Percentiles rank a stretch among this genome's conserved stretches.
These are phyloP conservation scores for Dasyprocta punctata DNA, from an alignment of 2,113 vertebrate genomes.

Conservation along the genomic window DNA sequence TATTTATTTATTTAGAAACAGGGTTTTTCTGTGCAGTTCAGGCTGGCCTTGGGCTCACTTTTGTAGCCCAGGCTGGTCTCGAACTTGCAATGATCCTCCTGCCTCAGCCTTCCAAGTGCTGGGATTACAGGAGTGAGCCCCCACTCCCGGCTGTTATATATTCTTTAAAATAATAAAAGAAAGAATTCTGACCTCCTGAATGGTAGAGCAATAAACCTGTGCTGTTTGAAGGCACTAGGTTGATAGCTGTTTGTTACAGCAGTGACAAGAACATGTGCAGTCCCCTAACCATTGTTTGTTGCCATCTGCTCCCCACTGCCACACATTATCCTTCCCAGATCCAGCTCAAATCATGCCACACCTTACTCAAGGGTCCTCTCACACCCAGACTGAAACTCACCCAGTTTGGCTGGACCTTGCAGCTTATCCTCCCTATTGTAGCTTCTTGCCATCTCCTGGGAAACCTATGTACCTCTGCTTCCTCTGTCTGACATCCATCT, in stretches of 20 bases:
- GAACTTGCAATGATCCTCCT: no score
- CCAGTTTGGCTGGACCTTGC: rapidly evolving
- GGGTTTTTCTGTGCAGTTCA: no score
- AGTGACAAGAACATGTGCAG: rapidly evolving
- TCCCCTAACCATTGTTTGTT: not conserved
- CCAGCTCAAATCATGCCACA: not conserved
- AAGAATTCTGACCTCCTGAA: not conserved
- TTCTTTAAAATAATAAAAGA: no score
- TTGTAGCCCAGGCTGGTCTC: no score
- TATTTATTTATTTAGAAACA: no score
- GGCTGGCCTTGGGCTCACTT: no score
- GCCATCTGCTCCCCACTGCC: not conserved
- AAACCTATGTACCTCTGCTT: not conserved
- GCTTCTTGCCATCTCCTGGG: not conserved
- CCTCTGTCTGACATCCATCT: not conserved
- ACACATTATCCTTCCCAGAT: not conserved
- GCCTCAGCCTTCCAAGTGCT: no score
- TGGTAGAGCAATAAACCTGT: no score
- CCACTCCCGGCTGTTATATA: no score
- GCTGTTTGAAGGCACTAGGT: not conserved
- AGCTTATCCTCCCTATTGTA: rapidly evolving
- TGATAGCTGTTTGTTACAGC: not conserved
- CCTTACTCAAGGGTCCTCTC: no score
- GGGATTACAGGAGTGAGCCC: no score
- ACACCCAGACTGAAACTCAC: rapidly evolving